phyloP scores from a whole-genome alignment of 2,113 vertebrate species.

The Aptenodytes patagonicus region DNA sequence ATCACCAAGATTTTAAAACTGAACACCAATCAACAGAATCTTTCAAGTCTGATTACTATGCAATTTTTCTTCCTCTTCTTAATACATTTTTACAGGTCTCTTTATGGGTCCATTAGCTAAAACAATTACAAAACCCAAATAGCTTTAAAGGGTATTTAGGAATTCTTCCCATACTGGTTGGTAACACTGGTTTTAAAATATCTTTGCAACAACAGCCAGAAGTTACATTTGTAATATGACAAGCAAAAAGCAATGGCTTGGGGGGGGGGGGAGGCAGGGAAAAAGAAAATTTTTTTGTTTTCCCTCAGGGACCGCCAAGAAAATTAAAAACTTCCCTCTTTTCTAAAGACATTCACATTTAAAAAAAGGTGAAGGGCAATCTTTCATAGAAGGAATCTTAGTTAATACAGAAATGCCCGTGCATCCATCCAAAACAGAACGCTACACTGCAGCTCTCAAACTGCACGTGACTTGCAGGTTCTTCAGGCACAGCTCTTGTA shows the following conservation, averaged over 20 bases:
- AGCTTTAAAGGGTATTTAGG: not conserved
- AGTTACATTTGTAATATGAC: not conserved
- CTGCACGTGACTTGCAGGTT: not conserved
- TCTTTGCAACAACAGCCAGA: not conserved
- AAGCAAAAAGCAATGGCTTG: not conserved
- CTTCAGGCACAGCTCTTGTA: not conserved
- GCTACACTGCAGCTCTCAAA: not conserved
- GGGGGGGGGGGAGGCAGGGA: no score
- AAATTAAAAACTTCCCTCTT: not conserved
- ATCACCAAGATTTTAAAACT: not conserved
- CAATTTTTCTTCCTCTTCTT: not conserved
- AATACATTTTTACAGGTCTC: not conserved
- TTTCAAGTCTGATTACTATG: not conserved
- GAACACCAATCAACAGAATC: not conserved
- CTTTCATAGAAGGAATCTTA: not conserved
- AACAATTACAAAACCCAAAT: not conserved
- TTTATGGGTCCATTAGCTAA: not conserved
- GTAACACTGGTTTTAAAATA: not conserved
- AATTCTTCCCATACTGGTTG: not conserved
- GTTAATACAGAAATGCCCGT: not conserved
- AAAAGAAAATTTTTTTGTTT: not conserved
- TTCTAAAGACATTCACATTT: not conserved
- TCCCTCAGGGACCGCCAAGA: not conserved
- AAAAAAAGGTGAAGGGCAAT: not conserved
- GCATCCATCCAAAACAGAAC: not conserved